A percentile compares a stretch with the other conserved stretches of the same genome.
These are phyloP conservation scores for Acheta domesticus DNA, from an alignment of 2,888 invertebrate genomes.

Conservation along the genomic window DNA sequence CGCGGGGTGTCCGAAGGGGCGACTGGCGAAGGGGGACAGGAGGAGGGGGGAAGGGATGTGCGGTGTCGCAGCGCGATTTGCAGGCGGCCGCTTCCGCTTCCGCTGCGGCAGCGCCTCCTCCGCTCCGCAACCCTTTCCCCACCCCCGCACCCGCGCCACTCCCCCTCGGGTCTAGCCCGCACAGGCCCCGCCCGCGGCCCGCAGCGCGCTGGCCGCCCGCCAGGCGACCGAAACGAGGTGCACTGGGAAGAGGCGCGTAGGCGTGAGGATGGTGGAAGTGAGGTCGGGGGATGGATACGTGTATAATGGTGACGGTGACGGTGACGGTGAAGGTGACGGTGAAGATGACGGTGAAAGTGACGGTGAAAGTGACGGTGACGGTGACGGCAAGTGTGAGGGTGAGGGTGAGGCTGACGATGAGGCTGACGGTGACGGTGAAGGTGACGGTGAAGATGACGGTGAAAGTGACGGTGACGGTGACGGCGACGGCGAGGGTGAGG, in stretches of 20 bases:
- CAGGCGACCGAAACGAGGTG: background rate
- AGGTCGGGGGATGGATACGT: background rate
- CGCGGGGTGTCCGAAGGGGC: background rate
- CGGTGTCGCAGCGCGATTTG: constrained; percentile 1
- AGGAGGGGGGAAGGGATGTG: background rate
- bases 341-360: no score
- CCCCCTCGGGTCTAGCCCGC: background rate
- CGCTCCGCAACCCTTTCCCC: no score
- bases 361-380: background rate
- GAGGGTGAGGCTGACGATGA: no score
- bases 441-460: background rate
- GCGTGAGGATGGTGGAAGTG: background rate
- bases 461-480: background rate
- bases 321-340: no score
- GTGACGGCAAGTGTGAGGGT: no score
- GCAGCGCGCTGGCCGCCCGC: background rate
- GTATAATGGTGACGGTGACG: no score
- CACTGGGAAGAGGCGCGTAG: background rate
- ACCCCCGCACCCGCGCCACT: background rate
- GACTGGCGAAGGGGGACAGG: background rate
- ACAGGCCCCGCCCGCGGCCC: background rate
- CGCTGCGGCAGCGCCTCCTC: background rate
- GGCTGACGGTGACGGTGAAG: no score
- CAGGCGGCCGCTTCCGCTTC: background rate
- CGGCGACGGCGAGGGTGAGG: no score